phyloP scores from a whole-genome alignment of 2,888 invertebrate species.

The Drosophila lacicola region DNA sequence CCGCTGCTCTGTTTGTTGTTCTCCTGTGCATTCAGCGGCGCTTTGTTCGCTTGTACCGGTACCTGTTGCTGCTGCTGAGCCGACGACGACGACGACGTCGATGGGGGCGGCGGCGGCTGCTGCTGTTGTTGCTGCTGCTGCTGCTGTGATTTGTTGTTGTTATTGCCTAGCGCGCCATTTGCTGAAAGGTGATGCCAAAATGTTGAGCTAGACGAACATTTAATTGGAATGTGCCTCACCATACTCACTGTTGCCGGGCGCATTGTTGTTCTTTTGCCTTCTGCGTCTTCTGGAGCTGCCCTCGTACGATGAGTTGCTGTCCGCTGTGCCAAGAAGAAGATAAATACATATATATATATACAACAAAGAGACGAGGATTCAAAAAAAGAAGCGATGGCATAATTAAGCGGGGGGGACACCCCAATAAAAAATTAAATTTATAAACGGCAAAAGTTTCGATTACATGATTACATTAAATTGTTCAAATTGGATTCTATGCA shows the following conservation, averaged over 20 bases:
- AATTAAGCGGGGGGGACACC: slow-evolving; percentile 9
- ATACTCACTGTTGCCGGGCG: slow-evolving; percentile 84
- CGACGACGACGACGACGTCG: slow-evolving; percentile 11
- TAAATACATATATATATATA: slow-evolving; percentile 14
- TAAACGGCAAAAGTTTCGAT: slow-evolving; percentile 8
- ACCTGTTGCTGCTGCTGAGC: slow-evolving; percentile 52
- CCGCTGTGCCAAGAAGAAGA: slow-evolving; percentile 70
- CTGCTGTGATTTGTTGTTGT: slow-evolving; percentile 78
- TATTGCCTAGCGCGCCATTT: slow-evolving; percentile 83
- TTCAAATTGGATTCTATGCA: slow-evolving; percentile 2
- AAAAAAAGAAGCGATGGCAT: slow-evolving; percentile 17
- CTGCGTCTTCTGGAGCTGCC: slow-evolving; percentile 84
- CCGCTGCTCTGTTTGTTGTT: slow-evolving; percentile 78
- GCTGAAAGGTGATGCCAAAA: slow-evolving; percentile 53
- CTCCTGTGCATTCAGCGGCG: slow-evolving; percentile 80
- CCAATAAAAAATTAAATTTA: slow-evolving; percentile 17
- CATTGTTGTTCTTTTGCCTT: slow-evolving; percentile 83
- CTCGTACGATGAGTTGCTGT: slow-evolving; percentile 85
- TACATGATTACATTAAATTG: slow-evolving; percentile 20
- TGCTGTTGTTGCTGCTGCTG: slow-evolving; percentile 60
- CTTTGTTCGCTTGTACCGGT: slow-evolving; percentile 69
- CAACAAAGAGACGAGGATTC: slow-evolving; percentile 18
- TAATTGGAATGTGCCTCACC: slow-evolving; percentile 20
- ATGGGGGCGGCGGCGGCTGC: slow-evolving; percentile 54
- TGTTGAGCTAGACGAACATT: slow-evolving; percentile 9